Base-by-base conservation (phyloP, 2,797 vertebrate species). In the Pantherophis alleghaniensis region DNA sequence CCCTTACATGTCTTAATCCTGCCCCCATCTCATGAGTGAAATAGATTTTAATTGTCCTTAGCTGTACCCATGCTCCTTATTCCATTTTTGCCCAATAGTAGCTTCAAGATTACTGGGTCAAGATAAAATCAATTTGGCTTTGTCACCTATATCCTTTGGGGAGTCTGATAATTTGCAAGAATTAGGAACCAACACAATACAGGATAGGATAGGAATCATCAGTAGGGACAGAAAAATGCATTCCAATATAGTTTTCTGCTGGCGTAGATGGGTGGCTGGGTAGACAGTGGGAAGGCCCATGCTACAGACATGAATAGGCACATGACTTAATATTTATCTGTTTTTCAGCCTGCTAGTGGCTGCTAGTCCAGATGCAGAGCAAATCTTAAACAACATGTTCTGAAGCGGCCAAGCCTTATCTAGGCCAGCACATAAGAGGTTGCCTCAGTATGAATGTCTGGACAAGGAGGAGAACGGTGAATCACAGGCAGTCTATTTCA, bases 401-500 rank as follows among this genome's bases (percentile, higher is more conserved):
- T 16, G 32, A 91, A 10, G 32, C 86, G 90, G 51, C 69, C 61
- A 59, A 51, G 24, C 28, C 42, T 83, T 86, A 56, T 24, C 51
- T 42, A 42, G 87, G 66, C 18, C 26, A 51, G 5, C 42, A 57
- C 9, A 9, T 32, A 74, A 86, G 90, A 59, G 18, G 22, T 55
- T 91, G n/a, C 57, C 24, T 47, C 28, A 7, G 37, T 42, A 56
- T 0, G 18, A 89, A 59, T 86, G 32, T 14, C 69, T 91, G 90
- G 57, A 91, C 69, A 91, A 91, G 59, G 69, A 51, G 59, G 86
- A 55, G 57, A 28, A 89, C 32, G 16, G 32, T 91, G 93, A 91
- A 53, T 91, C 90, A 91, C 51, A 93, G 74, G 74, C 56, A 93
- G 51, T 53, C 1, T 86, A 79, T 91, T 37, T 60, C 47, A 93